These are phyloP conservation scores for Microdon myrmicae DNA, from an alignment of 2,888 invertebrate genomes.

Conservation along the genomic window DNA sequence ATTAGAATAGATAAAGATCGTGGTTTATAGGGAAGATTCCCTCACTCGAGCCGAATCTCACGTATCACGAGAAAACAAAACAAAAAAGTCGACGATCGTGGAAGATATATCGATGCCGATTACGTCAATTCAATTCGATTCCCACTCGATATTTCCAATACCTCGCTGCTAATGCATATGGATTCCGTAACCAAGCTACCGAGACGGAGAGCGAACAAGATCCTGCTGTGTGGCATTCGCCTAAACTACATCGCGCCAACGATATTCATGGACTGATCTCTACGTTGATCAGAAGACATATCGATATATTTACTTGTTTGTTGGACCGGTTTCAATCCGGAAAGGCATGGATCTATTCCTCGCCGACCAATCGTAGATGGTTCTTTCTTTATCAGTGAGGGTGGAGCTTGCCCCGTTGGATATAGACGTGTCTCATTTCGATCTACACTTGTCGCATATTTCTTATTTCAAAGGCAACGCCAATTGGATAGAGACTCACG, in stretches of 20 bases:
- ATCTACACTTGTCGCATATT: not conserved
- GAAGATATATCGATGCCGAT: too few species aligned
- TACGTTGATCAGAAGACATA: constrained; percentile 31
- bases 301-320: constrained; percentile 27
- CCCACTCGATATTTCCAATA: too few species aligned
- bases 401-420: constrained; percentile 15
- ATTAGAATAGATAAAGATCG: constrained; percentile 27
- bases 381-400: constrained; percentile 8
- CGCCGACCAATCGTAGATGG: constrained; percentile 32
- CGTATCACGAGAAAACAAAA: constrained; percentile 7
- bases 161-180: too few species aligned
- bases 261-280: constrained; percentile 41
- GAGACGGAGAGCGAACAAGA: too few species aligned
- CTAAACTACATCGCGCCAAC: constrained; percentile 26
- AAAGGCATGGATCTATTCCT: constrained; percentile 14
- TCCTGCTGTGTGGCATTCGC: too few species aligned
- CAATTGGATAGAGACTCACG: constrained; percentile 20
- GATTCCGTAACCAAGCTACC: too few species aligned
- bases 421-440: constrained; percentile 19
- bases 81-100: too few species aligned
- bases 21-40: constrained; percentile 23
- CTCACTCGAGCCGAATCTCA: constrained; percentile 14
- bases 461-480: constrained; percentile 7
- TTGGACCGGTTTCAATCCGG: constrained; percentile 30
- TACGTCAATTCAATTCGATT: too few species aligned